A percentile compares a stretch with the other conserved stretches of the same genome.
Evolutionary conservation across 2,113 vertebrate genomes (phyloP).

Genomic region (Cheilinus undulatus): DNA sequence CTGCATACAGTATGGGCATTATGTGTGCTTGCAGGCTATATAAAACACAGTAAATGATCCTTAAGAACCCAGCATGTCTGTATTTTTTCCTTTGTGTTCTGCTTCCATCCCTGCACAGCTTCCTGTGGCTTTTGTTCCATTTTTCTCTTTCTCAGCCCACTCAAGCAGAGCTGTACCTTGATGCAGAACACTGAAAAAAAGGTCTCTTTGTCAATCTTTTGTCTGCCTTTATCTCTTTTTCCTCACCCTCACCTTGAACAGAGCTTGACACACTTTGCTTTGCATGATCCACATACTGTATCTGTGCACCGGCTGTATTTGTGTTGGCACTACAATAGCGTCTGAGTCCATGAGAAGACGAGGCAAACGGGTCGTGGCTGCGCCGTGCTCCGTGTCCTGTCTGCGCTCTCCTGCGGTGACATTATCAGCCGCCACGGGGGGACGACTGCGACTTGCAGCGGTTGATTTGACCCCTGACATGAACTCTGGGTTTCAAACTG

Average conservation of each 20-base stretch:
- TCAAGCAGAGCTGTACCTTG: constrained; percentile 31
- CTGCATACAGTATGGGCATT: constrained; percentile 13
- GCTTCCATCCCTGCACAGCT: constrained; percentile 15
- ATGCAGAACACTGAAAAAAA: constrained; percentile 29
- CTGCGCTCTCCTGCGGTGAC: constrained; percentile 15
- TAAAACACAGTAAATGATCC: constrained; percentile 40
- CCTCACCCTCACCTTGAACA: background rate
- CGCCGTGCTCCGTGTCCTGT: constrained; percentile 3
- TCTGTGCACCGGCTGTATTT: background rate
- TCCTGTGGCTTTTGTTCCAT: constrained; percentile 10
- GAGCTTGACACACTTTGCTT: background rate
- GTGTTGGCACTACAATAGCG: constrained; percentile 35
- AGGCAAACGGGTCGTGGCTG: constrained; percentile 5
- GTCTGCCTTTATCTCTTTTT: constrained; percentile 10
- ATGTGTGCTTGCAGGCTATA: constrained; percentile 11
- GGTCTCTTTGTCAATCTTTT: constrained; percentile 12
- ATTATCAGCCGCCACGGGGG: constrained; percentile 36
- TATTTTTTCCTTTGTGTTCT: constrained; percentile 17
- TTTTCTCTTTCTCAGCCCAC: constrained; percentile 35
- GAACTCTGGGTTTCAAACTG: constrained; percentile 40
- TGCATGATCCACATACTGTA: background rate
- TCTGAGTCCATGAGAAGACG: constrained; percentile 14
- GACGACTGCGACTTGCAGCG: background rate
- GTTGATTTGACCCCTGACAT: constrained; percentile 31
- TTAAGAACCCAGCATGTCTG: background rate